phyloP scores from a whole-genome alignment of 2,888 invertebrate genomes.

The Ecdyonurus torrentis region DNA sequence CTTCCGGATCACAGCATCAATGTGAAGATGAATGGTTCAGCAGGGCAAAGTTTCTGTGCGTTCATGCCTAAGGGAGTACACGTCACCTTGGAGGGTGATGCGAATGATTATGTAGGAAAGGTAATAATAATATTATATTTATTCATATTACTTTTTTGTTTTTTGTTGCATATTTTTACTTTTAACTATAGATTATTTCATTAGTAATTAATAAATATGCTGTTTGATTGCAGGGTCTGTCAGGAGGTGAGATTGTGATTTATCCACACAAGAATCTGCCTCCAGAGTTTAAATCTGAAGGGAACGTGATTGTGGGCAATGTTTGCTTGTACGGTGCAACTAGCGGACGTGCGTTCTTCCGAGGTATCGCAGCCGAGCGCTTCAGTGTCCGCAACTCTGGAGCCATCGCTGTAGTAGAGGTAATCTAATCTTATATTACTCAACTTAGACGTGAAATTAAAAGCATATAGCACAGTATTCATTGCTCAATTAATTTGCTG shows the following conservation, averaged over 20 bases:
- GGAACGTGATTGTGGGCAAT: conserved; percentile 95
- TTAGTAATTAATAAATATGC: not conserved
- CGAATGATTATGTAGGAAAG: conserved; percentile 96
- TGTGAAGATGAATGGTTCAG: conserved; percentile 76
- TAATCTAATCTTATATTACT: no score
- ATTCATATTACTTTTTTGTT: no score
- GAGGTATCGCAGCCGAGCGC: conserved; percentile 93
- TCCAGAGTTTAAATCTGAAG: conserved; percentile 61
- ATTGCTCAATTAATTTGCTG: no score
- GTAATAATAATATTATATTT: conserved; percentile 21
- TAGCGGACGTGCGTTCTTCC: conserved; percentile 78
- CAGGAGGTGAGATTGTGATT: conserved; percentile 86
- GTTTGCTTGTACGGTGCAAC: conserved; percentile 97
- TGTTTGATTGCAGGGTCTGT: conserved; percentile 46
- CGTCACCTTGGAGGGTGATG: conserved; percentile 86
- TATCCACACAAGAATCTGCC: conserved; percentile 74
- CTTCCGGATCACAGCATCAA: conserved; percentile 66
- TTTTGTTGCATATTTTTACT: no score
- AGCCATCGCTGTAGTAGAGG: conserved; percentile 84
- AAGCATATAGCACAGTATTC: no score
- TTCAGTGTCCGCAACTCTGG: conserved; percentile 98
- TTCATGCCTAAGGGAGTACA: conserved; percentile 83
- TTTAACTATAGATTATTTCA: not conserved
- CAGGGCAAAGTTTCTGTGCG: conserved; percentile 98
- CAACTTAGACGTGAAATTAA: no score